Percentiles rank a stretch among this genome's conserved stretches.
These are phyloP conservation scores for Amphipyra tragopoginis DNA, from an alignment of 2,888 invertebrate species.

Conservation along the genomic window DNA sequence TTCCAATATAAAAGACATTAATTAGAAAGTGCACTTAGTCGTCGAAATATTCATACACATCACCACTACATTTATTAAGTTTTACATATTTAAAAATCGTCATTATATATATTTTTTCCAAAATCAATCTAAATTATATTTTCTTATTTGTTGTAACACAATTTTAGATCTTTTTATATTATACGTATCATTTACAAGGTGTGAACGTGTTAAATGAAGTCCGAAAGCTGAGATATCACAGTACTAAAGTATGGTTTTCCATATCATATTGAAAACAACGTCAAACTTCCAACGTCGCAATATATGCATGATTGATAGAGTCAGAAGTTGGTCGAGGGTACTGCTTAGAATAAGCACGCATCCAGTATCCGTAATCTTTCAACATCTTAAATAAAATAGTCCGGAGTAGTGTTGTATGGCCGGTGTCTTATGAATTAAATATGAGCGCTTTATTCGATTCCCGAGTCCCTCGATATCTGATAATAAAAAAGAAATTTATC, in stretches of 20 bases:
- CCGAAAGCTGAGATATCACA: too few relatives aligned
- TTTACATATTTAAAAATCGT: too few relatives aligned
- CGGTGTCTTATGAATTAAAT: conserved; percentile 90
- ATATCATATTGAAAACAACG: conserved; percentile 27
- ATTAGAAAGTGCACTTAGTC: too few relatives aligned
- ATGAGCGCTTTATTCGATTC: conserved; percentile 90
- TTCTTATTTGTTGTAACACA: too few relatives aligned
- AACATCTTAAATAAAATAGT: conserved; percentile 89
- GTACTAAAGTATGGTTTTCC: background rate
- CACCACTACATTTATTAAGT: too few relatives aligned
- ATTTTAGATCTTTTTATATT: too few relatives aligned
- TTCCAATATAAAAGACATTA: too few relatives aligned
- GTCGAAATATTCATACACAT: too few relatives aligned
- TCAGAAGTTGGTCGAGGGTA: conserved; percentile 62
- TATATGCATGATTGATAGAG: conserved; percentile 54
- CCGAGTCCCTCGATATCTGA: conserved; percentile 90
- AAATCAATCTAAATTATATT: background rate
- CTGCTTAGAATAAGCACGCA: conserved; percentile 72
- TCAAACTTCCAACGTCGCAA: conserved; percentile 25
- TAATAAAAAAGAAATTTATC: conserved; percentile 90
- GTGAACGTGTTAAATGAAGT: too few relatives aligned
- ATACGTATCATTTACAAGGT: too few relatives aligned
- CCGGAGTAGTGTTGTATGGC: conserved; percentile 87
- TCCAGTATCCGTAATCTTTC: conserved; percentile 83
- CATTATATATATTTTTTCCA: too few relatives aligned